These are phyloP conservation scores for Papilio xuthus DNA, from an alignment of 1,140 invertebrate genomes.

Conservation along the genomic window DNA sequence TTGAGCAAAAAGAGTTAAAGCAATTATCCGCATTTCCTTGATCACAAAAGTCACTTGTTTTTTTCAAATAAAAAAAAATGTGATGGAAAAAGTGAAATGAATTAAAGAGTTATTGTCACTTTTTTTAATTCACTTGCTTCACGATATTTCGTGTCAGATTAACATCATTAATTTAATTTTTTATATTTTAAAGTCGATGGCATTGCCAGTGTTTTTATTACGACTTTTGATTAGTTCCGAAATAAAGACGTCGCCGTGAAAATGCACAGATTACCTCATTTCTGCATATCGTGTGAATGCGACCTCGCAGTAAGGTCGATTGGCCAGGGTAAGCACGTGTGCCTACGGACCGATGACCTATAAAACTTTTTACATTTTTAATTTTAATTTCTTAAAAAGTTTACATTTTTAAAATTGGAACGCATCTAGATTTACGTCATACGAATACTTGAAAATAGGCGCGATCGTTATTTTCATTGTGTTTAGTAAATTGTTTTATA, in stretches of 20 bases:
- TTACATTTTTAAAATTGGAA: slow-evolving; percentile 8
- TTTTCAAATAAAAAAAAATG: too few relatives aligned
- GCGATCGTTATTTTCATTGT: neutral
- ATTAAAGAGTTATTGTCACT: too few relatives aligned
- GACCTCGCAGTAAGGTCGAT: slow-evolving; percentile 38
- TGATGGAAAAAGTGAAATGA: too few relatives aligned
- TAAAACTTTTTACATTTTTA: slow-evolving; percentile 30
- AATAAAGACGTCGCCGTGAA: slow-evolving; percentile 15
- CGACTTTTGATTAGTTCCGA: slow-evolving; percentile 5
- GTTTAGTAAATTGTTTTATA: neutral
- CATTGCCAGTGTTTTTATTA: neutral
- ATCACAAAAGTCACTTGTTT: too few relatives aligned
- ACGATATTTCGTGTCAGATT: neutral
- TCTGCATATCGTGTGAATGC: slow-evolving; percentile 38
- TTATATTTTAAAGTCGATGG: neutral
- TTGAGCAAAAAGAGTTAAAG: neutral
- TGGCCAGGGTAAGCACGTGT: slow-evolving; percentile 38
- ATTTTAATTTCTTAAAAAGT: neutral
- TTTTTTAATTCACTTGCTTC: neutral
- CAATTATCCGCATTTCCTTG: too few relatives aligned
- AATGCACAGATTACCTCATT: slow-evolving; percentile 37
- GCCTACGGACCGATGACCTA: slow-evolving; percentile 35
- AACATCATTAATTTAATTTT: neutral
- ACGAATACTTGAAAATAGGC: neutral
- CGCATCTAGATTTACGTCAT: neutral